Evolutionary conservation across 2,888 invertebrate species (phyloP).

Genomic region (Ellobium chinense): DNA sequence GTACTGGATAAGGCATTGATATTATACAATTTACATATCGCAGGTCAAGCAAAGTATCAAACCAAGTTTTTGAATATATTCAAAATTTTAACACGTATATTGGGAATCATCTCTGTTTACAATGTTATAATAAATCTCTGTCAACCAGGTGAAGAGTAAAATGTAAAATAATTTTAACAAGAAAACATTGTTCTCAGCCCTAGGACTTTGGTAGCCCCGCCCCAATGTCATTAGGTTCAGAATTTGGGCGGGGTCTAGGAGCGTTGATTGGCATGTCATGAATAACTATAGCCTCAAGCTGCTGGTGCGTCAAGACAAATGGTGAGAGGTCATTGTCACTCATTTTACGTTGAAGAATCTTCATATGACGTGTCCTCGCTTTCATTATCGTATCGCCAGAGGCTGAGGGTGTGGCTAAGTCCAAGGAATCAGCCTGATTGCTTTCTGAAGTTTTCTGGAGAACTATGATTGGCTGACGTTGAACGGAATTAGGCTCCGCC

Average conservation of each 20-base stretch:
- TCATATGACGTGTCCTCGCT: conserved; percentile 60
- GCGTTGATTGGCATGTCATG: conserved; percentile 61
- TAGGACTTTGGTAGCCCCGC: not conserved
- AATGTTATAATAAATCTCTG: too few relatives aligned
- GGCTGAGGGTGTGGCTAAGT: conserved; percentile 2
- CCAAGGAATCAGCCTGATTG: conserved; percentile 53
- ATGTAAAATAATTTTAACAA: too few relatives aligned
- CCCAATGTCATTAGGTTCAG: not conserved
- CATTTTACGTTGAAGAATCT: conserved; percentile 60
- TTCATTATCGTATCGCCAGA: conserved; percentile 55
- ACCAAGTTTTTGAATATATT: too few relatives aligned
- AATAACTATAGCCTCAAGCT: conserved; percentile 67
- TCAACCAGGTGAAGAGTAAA: too few relatives aligned
- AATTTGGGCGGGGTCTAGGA: not conserved
- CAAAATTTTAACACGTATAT: too few relatives aligned
- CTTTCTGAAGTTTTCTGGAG: conserved; percentile 61
- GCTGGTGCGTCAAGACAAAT: conserved; percentile 60
- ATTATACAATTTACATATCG: too few relatives aligned
- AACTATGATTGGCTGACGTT: conserved; percentile 65
- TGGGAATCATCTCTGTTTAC: too few relatives aligned
- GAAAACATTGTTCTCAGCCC: too few relatives aligned
- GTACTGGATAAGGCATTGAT: too few relatives aligned
- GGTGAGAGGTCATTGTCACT: conserved; percentile 66
- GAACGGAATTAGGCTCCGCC: conserved; percentile 37
- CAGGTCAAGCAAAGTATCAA: too few relatives aligned